phyloP scores from a whole-genome alignment of 2,888 invertebrate genomes.

The Pristionchus maxplancki region DNA sequence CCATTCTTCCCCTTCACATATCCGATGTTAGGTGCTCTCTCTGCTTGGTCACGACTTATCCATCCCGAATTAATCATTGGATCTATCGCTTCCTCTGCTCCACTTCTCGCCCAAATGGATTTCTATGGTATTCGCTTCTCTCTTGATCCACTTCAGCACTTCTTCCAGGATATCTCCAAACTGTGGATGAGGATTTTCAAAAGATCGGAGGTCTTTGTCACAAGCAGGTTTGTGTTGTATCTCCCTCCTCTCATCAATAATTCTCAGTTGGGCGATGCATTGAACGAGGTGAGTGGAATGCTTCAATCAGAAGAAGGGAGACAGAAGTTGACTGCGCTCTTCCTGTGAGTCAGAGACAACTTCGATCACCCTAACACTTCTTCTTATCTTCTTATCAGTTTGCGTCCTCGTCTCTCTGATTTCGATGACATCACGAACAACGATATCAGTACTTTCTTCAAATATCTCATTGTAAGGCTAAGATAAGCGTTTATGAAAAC shows the following conservation, averaged over 20 bases:
- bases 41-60: slow-evolving; percentile 15
- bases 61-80: slow-evolving; percentile 45
- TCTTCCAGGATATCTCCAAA: slow-evolving; percentile 43
- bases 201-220: background rate
- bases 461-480: background rate
- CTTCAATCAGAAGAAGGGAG: slow-evolving; percentile 22
- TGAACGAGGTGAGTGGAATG: background rate
- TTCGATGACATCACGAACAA: background rate
- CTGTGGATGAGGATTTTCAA: slow-evolving; percentile 29
- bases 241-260: background rate
- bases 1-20: background rate
- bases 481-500: background rate
- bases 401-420: background rate
- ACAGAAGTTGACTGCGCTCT: background rate
- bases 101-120: slow-evolving; percentile 26
- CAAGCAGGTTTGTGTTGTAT: background rate
- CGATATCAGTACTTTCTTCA: slow-evolving; percentile 10
- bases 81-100: slow-evolving; percentile 28
- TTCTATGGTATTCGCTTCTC: background rate
- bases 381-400: background rate
- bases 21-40: slow-evolving; percentile 16
- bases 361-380: background rate
- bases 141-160: background rate
- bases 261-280: background rate
- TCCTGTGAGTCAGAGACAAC: background rate